phyloP scores from a whole-genome alignment of 2,888 invertebrate species.

The Ectobius pallidus region DNA sequence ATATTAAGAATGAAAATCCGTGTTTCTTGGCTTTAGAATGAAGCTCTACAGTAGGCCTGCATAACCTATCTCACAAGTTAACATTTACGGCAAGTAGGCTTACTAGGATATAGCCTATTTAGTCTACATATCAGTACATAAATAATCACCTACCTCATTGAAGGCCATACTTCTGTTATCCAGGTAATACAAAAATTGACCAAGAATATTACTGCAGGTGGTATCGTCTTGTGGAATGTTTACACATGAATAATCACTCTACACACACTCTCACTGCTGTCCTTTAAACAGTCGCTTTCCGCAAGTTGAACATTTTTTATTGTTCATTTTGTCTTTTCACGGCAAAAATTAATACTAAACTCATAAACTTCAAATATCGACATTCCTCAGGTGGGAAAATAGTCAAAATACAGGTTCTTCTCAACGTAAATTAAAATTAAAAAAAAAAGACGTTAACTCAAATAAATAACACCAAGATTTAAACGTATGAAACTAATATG shows the following conservation, averaged over 20 bases:
- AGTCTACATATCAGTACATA: too few species aligned
- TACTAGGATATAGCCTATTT: too few species aligned
- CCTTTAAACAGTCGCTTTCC: background rate
- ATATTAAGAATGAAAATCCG: too few species aligned
- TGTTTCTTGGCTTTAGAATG: too few species aligned
- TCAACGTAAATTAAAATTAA: conserved; percentile 22
- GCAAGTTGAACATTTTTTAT: conserved; percentile 19
- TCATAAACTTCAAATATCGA: conserved; percentile 66
- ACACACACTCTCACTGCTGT: background rate
- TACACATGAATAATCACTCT: conserved; percentile 33
- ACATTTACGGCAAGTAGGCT: too few species aligned
- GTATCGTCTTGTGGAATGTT: conserved; percentile 39
- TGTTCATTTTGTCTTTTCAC: background rate
- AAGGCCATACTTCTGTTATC: conserved; percentile 69
- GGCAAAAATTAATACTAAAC: conserved; percentile 49
- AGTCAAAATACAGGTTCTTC: conserved; percentile 1
- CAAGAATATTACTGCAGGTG: conserved; percentile 24
- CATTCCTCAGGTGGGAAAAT: conserved; percentile 69
- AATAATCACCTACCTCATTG: conserved; percentile 71
- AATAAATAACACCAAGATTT: conserved; percentile 14
- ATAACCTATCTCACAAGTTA: too few species aligned
- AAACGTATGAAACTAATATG: conserved; percentile 7
- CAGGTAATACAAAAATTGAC: conserved; percentile 1
- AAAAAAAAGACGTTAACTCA: conserved; percentile 32
- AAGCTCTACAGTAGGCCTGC: too few species aligned